A percentile compares a stretch with the other conserved stretches of the same genome.
Conservation (phyloP, 2,888 invertebrate species). For the Rhagophthalmus giganteus region DNA sequence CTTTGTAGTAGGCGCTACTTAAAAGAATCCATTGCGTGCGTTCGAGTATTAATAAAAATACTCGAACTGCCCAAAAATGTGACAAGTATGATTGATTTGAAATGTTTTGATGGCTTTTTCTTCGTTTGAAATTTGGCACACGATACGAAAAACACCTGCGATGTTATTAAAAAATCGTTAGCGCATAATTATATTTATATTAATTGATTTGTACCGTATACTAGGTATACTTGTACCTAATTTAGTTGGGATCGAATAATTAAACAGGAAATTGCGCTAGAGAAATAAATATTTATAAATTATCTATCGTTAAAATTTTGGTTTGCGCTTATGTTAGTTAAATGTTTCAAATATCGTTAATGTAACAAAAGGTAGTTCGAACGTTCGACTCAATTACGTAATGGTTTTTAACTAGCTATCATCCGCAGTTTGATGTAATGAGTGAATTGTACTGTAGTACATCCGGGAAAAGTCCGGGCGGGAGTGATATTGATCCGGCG, state of each 20-base stretch:
- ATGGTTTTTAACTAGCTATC: conserved; percentile 2
- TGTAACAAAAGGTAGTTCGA: no score
- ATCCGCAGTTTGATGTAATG: conserved; percentile 22
- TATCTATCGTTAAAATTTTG: no score
- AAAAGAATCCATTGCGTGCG: conserved; percentile 27
- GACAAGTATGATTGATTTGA: conserved; percentile 33
- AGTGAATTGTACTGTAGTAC: conserved; percentile 42
- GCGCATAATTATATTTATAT: conserved; percentile 21
- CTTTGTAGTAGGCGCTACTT: conserved; percentile 14
- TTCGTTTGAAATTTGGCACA: conserved; percentile 32
- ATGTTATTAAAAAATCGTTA: conserved; percentile 32
- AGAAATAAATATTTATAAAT: no score
- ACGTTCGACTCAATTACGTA: no score
- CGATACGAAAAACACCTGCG: conserved; percentile 32
- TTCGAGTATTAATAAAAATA: conserved; percentile 26
- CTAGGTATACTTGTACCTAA: neutral
- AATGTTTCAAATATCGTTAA: no score
- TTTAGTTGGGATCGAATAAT: no score
- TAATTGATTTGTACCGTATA: conserved; percentile 13
- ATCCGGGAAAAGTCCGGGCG: conserved; percentile 52
- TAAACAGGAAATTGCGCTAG: no score
- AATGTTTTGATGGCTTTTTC: conserved; percentile 29
- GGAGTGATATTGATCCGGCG: conserved; percentile 54
- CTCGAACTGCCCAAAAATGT: conserved; percentile 25
- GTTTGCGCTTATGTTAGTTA: no score